phyloP scores from a whole-genome alignment of 2,113 vertebrate species.

The Tapirus terrestris region DNA sequence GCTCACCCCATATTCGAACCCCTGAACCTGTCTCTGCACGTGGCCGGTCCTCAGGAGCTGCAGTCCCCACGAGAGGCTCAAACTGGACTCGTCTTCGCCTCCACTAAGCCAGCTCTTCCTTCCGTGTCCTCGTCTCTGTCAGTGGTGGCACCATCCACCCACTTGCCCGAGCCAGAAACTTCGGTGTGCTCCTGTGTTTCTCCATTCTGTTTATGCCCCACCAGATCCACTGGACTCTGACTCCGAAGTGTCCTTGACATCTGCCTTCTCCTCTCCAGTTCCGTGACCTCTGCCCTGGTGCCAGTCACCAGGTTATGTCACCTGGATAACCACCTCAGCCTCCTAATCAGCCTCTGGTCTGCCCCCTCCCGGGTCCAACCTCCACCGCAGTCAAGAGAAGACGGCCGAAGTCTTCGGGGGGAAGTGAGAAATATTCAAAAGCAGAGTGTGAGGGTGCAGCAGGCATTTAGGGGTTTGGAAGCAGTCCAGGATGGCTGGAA shows the following conservation, averaged over 20 bases:
- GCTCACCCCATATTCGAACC: fast-evolving
- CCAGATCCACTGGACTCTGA: fast-evolving
- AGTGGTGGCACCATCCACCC: fast-evolving
- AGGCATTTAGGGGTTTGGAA: fast-evolving
- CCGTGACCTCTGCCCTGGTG: neutral
- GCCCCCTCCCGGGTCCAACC: neutral
- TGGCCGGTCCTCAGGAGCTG: neutral
- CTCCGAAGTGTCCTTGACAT: fast-evolving
- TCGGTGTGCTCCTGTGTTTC: fast-evolving
- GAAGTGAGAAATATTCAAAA: fast-evolving
- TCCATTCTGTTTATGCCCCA: fast-evolving
- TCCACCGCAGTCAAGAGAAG: neutral
- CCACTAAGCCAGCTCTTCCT: neutral
- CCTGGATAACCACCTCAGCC: fast-evolving
- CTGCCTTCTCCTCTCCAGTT: too few species aligned
- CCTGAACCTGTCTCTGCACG: fast-evolving
- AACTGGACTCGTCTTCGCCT: fast-evolving
- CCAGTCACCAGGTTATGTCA: neutral
- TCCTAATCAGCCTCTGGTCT: neutral
- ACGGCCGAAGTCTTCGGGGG: fast-evolving
- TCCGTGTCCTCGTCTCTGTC: fast-evolving
- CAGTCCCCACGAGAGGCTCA: fast-evolving
- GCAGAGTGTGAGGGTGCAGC: fast-evolving
- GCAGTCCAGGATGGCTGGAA: fast-evolving
- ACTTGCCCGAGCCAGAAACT: neutral